Percentiles rank a stretch among this genome's conserved stretches.
These are phyloP conservation scores for Galagoides demidoff DNA, from an alignment of 2,797 vertebrate genomes.

Conservation along the genomic window DNA sequence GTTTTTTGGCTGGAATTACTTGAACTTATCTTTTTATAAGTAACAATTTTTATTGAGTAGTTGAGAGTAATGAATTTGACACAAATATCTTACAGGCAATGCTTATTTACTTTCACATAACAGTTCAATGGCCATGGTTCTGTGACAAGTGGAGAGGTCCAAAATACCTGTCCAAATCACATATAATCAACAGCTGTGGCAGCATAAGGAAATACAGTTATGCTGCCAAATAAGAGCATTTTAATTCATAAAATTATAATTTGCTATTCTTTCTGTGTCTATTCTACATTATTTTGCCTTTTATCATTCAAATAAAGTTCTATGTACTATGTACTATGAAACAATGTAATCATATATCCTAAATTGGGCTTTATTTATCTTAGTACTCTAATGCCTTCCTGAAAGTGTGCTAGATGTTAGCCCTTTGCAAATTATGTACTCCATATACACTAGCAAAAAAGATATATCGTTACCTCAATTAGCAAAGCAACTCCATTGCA, in stretches of 20 bases:
- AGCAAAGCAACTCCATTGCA: neutral
- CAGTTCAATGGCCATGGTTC: neutral
- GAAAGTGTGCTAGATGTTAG: neutral
- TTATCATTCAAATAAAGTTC: constrained; percentile 28
- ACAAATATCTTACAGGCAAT: neutral
- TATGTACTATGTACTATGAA: neutral
- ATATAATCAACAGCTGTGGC: neutral
- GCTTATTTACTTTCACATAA: constrained; percentile 6
- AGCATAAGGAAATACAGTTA: constrained; percentile 2
- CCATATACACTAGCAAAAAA: neutral
- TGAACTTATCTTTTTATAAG: constrained; percentile 49
- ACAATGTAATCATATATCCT: neutral
- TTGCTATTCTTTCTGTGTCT: constrained; percentile 24
- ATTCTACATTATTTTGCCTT: neutral
- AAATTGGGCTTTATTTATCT: neutral
- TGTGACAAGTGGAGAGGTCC: constrained; percentile 48
- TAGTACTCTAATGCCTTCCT: neutral
- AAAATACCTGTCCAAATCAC: constrained; percentile 15
- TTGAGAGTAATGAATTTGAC: constrained; percentile 35
- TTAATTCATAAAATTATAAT: constrained; percentile 62
- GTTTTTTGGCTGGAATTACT: constrained; percentile 63
- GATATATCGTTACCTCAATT: neutral
- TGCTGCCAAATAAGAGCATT: constrained; percentile 30
- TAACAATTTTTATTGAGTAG: constrained; percentile 58
- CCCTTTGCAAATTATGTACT: neutral